phyloP scores from a whole-genome alignment of 2,888 invertebrate species.

The Lycocerus yunnanus region DNA sequence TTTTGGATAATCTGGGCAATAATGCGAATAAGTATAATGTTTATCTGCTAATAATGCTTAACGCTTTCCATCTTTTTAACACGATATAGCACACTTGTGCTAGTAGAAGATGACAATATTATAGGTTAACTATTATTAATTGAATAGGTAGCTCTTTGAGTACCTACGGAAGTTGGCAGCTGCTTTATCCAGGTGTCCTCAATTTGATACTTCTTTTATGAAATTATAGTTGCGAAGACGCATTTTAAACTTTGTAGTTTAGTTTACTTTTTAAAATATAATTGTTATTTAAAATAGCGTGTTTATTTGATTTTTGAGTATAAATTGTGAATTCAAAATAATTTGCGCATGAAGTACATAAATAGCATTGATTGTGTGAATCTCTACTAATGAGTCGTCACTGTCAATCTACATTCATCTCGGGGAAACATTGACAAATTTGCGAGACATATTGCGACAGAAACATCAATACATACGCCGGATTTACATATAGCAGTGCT shows the following conservation, averaged over 20 bases:
- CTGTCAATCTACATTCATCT: constrained; percentile 40
- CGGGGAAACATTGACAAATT: constrained; percentile 45
- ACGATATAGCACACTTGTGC: background rate
- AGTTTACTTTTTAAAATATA: background rate
- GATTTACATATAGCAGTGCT: constrained; percentile 48
- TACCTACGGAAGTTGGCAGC: constrained; percentile 19
- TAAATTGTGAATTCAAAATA: background rate
- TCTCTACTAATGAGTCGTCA: constrained; percentile 33
- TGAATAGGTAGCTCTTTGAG: constrained; percentile 9
- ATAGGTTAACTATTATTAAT: constrained; percentile 18
- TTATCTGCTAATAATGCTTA: constrained; percentile 39
- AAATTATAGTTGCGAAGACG: background rate
- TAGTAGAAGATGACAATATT: constrained; percentile 6
- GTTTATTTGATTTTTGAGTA: background rate
- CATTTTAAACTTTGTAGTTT: background rate
- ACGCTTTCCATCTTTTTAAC: constrained; percentile 15
- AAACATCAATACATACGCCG: constrained; percentile 47
- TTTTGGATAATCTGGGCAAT: constrained; percentile 42
- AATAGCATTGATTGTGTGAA: constrained; percentile 7
- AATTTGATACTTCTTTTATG: constrained; percentile 17
- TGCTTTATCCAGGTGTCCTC: constrained; percentile 22
- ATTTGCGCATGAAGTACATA: background rate
- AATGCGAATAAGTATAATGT: constrained; percentile 41
- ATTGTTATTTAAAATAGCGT: background rate
- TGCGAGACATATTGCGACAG: constrained; percentile 47